Conservation (phyloP, 2,888 invertebrate genomes). For the Lasioglossum lativentre region DNA sequence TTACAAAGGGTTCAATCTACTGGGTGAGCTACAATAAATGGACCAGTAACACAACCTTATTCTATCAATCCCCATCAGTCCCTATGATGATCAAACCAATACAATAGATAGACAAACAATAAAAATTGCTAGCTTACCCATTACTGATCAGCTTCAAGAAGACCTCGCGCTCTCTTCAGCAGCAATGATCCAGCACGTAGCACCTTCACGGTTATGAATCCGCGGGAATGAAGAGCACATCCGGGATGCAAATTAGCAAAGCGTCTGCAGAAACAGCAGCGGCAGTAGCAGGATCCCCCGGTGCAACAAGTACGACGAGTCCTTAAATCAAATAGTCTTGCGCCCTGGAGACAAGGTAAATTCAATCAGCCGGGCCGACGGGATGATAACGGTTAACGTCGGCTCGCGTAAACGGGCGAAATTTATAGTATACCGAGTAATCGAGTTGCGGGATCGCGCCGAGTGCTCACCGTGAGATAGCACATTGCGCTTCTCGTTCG, state of each 20-base stretch:
- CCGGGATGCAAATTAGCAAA: conserved; percentile 28
- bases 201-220: neutral
- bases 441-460: neutral
- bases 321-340: conserved; percentile 34
- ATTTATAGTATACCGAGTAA: conserved; percentile 14
- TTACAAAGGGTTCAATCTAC: neutral
- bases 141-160: neutral
- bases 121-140: neutral
- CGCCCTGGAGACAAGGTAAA: conserved; percentile 16
- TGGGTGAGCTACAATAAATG: neutral
- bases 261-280: neutral
- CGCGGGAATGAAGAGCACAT: neutral
- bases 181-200: neutral
- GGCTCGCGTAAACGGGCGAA: neutral
- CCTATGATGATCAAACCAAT: too few relatives aligned
- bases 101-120: too few relatives aligned
- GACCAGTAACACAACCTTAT: too few relatives aligned
- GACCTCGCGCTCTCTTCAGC: too few relatives aligned
- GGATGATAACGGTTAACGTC: conserved; percentile 17
- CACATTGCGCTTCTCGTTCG: neutral
- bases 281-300: neutral
- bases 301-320: conserved; percentile 49
- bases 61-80: too few relatives aligned
- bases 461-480: neutral
- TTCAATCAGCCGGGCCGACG: conserved; percentile 10